Evolutionary conservation across 2,797 vertebrate species (phyloP).

Genomic region (Sphenopsis melanotis): DNA sequence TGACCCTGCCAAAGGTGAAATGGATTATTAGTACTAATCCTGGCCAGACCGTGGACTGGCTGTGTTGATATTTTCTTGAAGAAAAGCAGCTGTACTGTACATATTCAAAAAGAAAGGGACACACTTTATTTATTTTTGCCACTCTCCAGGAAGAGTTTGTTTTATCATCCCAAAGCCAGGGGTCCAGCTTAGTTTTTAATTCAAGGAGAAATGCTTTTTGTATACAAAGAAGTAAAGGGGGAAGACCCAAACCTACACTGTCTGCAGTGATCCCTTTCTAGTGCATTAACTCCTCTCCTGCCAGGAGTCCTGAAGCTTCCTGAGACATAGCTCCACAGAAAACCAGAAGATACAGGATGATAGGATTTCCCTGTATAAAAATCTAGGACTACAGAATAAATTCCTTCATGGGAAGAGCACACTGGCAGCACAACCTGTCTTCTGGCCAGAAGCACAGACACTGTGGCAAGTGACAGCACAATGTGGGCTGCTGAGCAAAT

Average conservation of each 20-base stretch:
- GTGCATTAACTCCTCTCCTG: neutral
- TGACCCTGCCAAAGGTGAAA: neutral
- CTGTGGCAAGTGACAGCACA: neutral
- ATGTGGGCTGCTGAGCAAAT: neutral
- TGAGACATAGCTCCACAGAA: neutral
- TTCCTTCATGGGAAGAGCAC: neutral
- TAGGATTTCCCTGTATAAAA: neutral
- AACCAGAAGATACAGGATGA: neutral
- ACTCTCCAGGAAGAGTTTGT: neutral
- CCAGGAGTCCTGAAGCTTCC: neutral
- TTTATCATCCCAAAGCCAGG: neutral
- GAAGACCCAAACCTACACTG: neutral
- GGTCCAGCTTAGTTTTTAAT: neutral
- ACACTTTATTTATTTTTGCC: slow-evolving; percentile 3
- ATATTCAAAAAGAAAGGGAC: neutral
- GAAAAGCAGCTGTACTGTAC: neutral
- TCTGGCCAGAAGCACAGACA: neutral
- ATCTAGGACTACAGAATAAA: neutral
- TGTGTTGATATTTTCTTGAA: neutral
- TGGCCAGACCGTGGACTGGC: neutral
- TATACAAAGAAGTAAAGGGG: neutral
- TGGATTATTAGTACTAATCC: neutral
- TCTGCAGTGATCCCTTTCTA: neutral
- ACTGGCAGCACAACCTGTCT: neutral
- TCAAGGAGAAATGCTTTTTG: neutral